Percentiles rank a stretch among this genome's conserved stretches.
Conservation (phyloP, 2,797 vertebrate genomes). For the Tapera naevia region DNA sequence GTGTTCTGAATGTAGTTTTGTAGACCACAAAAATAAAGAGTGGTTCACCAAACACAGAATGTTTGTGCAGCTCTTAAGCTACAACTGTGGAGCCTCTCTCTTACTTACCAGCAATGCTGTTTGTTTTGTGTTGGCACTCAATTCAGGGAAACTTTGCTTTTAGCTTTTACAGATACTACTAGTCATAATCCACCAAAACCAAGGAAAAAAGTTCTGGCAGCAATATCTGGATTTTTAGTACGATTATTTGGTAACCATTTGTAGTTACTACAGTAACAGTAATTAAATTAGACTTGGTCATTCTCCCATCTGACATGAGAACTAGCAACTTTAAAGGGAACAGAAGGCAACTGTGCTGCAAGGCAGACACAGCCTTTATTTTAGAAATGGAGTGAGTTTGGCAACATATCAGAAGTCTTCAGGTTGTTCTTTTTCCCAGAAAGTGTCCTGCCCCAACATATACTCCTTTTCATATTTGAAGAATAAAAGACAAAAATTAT, state of each 20-base stretch:
- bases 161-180: conserved; percentile 32
- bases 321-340: not conserved
- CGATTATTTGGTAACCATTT: conserved; percentile 27
- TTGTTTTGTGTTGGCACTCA: conserved; percentile 68
- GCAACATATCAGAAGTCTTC: not conserved
- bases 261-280: conserved; percentile 39
- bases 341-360: conserved; percentile 22
- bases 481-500: not conserved
- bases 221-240: conserved; percentile 24
- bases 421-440: not conserved
- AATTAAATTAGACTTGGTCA: conserved; percentile 38
- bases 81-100: conserved; percentile 64
- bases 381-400: not conserved
- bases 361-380: conserved; percentile 26
- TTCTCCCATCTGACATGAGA: not conserved
- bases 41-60: conserved; percentile 78
- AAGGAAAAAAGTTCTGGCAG: not conserved
- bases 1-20: conserved; percentile 82
- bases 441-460: not conserved
- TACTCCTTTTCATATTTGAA: not conserved
- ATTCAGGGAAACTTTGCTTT: conserved; percentile 40
- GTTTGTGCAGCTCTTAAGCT: conserved; percentile 71
- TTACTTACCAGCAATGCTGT: conserved; percentile 56
- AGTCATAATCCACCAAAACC: conserved; percentile 30
- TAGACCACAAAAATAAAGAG: conserved; percentile 78